Conservation (phyloP, 2,888 invertebrate species). For the Timandra comae region DNA sequence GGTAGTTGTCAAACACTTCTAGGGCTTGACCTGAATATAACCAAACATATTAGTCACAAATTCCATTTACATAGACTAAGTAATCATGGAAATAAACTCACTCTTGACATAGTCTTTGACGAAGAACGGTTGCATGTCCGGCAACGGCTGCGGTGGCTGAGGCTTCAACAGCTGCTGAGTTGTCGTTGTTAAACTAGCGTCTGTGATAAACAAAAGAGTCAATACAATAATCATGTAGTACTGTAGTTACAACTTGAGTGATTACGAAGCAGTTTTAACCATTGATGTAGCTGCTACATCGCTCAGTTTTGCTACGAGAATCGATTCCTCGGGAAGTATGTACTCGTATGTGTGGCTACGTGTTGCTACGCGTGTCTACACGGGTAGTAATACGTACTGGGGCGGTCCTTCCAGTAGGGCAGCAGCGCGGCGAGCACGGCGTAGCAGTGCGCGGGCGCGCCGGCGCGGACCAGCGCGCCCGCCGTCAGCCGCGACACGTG, state of each 20-base stretch:
- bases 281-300: too few relatives aligned
- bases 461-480: slow-evolving; percentile 55
- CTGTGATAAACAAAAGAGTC: slow-evolving; percentile 24
- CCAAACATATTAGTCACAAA: too few relatives aligned
- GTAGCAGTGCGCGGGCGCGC: slow-evolving; percentile 62
- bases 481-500: slow-evolving; percentile 65
- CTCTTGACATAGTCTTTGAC: slow-evolving; percentile 92
- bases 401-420: slow-evolving; percentile 84
- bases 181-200: slow-evolving; percentile 54
- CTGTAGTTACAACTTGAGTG: too few relatives aligned
- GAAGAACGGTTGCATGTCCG: slow-evolving; percentile 98
- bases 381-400: slow-evolving; percentile 52
- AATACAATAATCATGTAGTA: too few relatives aligned
- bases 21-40: slow-evolving; percentile 90
- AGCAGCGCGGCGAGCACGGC: slow-evolving; percentile 52
- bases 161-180: slow-evolving; percentile 87
- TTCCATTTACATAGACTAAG: too few relatives aligned
- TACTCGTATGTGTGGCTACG: too few relatives aligned
- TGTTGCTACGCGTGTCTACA: too few relatives aligned
- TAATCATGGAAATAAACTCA: too few relatives aligned
- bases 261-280: too few relatives aligned
- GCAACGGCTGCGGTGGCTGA: slow-evolving; percentile 86
- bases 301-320: too few relatives aligned
- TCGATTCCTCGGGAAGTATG: too few relatives aligned
- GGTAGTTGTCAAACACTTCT: slow-evolving; percentile 96